Conservation (phyloP, 2,113 vertebrate species). For the Choloepus hoffmanni region DNA sequence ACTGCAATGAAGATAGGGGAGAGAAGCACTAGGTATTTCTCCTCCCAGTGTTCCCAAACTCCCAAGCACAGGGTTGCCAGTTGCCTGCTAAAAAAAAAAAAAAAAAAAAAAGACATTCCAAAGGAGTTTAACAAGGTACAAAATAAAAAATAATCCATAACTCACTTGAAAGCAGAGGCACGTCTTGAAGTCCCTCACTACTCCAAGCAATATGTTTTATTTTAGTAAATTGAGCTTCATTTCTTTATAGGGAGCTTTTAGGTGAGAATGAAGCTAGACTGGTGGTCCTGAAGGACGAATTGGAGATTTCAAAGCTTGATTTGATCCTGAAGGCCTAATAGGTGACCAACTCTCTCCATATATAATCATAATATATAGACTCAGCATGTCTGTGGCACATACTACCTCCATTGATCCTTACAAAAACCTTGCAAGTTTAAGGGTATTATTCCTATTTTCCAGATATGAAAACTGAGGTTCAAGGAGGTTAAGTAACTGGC, state of each 20-base stretch:
- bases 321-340: neutral
- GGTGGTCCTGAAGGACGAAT: neutral
- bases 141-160: conserved; percentile 64
- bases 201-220: neutral
- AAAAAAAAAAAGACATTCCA: conserved; percentile 45
- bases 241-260: conserved; percentile 21
- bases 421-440: neutral
- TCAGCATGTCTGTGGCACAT: neutral
- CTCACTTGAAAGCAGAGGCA: conserved; percentile 45
- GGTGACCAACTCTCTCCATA: neutral
- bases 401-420: neutral
- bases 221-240: neutral
- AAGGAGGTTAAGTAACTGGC: neutral
- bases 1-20: neutral
- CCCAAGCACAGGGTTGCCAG: neutral
- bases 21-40: neutral
- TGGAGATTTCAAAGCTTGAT: conserved; percentile 3
- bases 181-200: neutral
- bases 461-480: neutral
- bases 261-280: neutral
- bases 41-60: neutral
- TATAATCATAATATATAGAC: neutral
- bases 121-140: conserved; percentile 57
- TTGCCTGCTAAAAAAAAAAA: neutral
- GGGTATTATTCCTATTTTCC: neutral